A percentile compares a stretch with the other conserved stretches of the same genome.
Evolutionary conservation across 2,888 invertebrate species (phyloP).

Genomic region (Hydrotaea diabolus): DNA sequence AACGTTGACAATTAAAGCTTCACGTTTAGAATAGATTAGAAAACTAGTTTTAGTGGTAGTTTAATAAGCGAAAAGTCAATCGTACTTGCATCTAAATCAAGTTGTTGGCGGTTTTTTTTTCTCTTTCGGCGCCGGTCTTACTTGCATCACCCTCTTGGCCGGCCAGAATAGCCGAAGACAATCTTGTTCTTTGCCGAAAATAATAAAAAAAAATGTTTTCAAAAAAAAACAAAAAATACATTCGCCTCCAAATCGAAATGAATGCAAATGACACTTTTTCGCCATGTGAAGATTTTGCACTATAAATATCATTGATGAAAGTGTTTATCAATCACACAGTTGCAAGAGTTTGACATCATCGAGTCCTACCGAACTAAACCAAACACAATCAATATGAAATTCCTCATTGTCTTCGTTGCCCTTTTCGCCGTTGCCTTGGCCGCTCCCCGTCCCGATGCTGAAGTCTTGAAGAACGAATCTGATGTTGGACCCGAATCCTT

Average conservation of each 20-base stretch:
- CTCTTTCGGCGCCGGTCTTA: too few species aligned
- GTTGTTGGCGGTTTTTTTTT: background rate
- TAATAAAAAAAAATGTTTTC: too few species aligned
- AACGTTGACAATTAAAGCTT: background rate
- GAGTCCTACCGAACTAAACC: constrained; percentile 16
- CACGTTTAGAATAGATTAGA: background rate
- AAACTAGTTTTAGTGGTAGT: background rate
- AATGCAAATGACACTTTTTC: background rate
- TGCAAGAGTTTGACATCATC: constrained; percentile 25
- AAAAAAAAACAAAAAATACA: background rate
- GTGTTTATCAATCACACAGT: constrained; percentile 14
- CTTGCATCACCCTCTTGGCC: too few species aligned
- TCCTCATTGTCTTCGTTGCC: constrained; percentile 76
- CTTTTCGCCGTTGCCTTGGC: constrained; percentile 70
- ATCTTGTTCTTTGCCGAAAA: background rate
- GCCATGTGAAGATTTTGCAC: background rate
- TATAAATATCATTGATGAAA: constrained; percentile 51
- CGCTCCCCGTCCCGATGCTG: constrained; percentile 70
- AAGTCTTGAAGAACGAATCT: constrained; percentile 75
- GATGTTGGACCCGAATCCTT: constrained; percentile 83
- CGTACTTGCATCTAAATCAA: background rate
- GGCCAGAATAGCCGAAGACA: background rate
- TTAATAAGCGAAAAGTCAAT: background rate
- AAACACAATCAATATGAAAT: constrained; percentile 71
- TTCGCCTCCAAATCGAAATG: background rate